Percentiles rank a stretch among this genome's conserved stretches.
Conservation (phyloP, 2,797 vertebrate species). For the Leptatherina wallacei region DNA sequence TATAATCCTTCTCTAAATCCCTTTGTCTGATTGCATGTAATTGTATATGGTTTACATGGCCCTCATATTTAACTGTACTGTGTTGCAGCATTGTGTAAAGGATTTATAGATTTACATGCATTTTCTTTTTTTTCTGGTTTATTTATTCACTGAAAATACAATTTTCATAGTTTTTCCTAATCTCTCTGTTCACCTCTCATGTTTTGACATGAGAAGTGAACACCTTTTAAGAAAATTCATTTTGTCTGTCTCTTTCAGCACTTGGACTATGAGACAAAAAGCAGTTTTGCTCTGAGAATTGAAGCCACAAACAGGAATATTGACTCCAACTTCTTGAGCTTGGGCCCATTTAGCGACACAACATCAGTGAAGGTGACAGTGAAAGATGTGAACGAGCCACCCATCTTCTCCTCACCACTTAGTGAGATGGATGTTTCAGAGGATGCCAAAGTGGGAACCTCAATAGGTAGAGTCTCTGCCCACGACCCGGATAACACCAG, state of each 20-base stretch:
- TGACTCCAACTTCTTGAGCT: constrained; percentile 89
- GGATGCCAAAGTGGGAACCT: constrained; percentile 89
- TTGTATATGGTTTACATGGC: constrained; percentile 36
- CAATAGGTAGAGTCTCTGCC: constrained; percentile 91
- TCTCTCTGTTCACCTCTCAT: not conserved
- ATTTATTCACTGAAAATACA: constrained; percentile 5
- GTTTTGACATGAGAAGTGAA: constrained; percentile 21
- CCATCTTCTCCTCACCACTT: constrained; percentile 85
- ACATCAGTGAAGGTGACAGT: constrained; percentile 90
- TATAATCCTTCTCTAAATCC: constrained; percentile 54
- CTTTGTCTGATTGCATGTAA: constrained; percentile 44
- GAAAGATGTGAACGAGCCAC: constrained; percentile 93
- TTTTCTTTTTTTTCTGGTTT: constrained; percentile 6
- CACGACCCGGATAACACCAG: constrained; percentile 91
- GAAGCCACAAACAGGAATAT: constrained; percentile 94
- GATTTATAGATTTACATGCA: constrained; percentile 26
- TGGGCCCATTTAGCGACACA: constrained; percentile 92
- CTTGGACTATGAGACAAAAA: constrained; percentile 93
- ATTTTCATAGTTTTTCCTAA: too few species aligned
- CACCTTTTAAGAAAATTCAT: not conserved
- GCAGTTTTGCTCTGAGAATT: constrained; percentile 89
- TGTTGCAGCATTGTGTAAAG: constrained; percentile 24
- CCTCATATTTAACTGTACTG: constrained; percentile 49
- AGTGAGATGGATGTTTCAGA: constrained; percentile 92
- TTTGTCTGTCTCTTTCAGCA: constrained; percentile 76